Percentiles rank a stretch among this genome's conserved stretches.
Conservation (phyloP, 1,140 invertebrate species). For the Dryas iulia region DNA sequence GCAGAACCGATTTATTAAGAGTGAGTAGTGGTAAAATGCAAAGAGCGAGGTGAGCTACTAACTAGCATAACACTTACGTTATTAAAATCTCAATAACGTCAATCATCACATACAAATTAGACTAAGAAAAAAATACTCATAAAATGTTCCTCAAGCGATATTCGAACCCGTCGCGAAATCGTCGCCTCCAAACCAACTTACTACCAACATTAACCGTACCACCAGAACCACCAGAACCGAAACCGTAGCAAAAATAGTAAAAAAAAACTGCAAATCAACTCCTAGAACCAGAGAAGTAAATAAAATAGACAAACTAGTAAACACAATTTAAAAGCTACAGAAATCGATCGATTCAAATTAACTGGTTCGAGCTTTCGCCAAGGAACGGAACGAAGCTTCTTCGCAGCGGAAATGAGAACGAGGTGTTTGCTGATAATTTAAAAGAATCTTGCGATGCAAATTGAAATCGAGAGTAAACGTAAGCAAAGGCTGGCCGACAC, state of each 20-base stretch:
- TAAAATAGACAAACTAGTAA: neutral
- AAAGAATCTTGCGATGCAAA: conserved; percentile 17
- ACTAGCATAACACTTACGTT: no score
- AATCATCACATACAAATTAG: no score
- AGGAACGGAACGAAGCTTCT: neutral
- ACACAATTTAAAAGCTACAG: neutral
- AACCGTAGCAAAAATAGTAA: neutral
- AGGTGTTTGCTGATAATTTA: conserved; percentile 21
- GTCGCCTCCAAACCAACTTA: no score
- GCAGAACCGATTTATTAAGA: no score
- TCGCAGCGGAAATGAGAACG: conserved; percentile 16
- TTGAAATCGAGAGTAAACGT: conserved; percentile 28
- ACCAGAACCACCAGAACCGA: neutral
- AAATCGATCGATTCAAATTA: conserved; percentile 9
- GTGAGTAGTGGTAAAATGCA: no score
- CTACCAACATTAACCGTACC: no score
- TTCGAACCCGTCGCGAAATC: no score
- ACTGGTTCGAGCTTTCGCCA: neutral
- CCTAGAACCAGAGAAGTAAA: neutral
- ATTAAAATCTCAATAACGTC: no score
- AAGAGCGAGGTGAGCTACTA: no score
- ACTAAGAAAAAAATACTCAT: no score
- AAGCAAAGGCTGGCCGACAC: neutral
- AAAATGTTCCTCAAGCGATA: no score
- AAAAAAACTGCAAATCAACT: neutral